These are phyloP conservation scores for Merops nubicus DNA, from an alignment of 2,113 vertebrate species.

Conservation along the genomic window DNA sequence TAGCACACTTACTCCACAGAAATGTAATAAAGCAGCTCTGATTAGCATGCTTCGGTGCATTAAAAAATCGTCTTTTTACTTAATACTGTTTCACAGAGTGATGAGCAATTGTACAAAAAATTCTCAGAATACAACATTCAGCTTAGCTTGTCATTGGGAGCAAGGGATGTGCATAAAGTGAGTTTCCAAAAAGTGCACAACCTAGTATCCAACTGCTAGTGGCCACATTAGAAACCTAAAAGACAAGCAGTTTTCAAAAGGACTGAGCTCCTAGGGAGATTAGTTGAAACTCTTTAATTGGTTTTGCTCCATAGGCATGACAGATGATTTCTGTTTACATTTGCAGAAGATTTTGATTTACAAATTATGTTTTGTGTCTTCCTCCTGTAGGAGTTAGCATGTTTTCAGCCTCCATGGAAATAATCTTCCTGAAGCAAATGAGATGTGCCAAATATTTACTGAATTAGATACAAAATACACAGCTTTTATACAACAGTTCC, in stretches of 20 bases:
- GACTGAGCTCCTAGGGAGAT: neutral
- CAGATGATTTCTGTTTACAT: neutral
- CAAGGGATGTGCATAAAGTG: neutral
- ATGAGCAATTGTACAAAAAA: neutral
- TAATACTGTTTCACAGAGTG: neutral
- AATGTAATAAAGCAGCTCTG: conserved; percentile 19
- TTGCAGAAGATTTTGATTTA: neutral
- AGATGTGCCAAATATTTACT: neutral
- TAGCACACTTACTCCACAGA: conserved; percentile 25
- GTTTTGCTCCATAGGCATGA: neutral
- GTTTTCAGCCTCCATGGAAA: neutral
- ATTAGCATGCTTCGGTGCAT: conserved; percentile 22
- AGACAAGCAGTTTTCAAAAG: neutral
- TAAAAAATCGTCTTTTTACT: neutral
- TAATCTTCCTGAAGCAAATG: neutral
- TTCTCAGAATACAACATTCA: neutral
- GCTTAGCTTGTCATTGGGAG: neutral
- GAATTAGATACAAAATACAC: neutral
- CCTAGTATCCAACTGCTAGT: neutral
- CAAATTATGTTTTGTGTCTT: neutral
- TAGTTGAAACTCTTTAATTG: neutral
- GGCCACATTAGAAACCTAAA: neutral
- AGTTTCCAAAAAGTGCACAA: neutral
- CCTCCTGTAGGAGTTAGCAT: neutral
- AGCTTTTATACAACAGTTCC: neutral